Evolutionary conservation across 2,113 vertebrate species (phyloP).

Genomic region (Nyctibius bracteatus): DNA sequence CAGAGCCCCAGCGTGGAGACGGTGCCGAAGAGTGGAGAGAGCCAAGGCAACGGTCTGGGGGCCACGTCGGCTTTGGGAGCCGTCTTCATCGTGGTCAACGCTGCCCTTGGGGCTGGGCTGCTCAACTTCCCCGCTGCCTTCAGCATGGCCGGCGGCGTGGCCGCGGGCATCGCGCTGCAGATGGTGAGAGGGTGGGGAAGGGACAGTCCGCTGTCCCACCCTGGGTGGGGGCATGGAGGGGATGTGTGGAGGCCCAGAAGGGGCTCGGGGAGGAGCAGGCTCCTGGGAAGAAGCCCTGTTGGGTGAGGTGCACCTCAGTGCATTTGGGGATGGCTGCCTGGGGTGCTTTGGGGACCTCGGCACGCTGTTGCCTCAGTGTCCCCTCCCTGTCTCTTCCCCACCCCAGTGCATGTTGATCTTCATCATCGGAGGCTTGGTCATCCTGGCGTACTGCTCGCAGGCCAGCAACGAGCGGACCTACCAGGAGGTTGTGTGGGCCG

Average conservation of each 20-base stretch:
- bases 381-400: neutral
- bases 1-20: constrained; percentile 90
- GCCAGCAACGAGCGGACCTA: constrained; percentile 92
- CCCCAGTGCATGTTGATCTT: constrained; percentile 90
- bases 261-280: neutral
- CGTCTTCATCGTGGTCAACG: constrained; percentile 94
- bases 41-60: constrained; percentile 4
- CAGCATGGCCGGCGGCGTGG: constrained; percentile 87
- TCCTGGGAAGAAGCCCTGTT: neutral
- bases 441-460: constrained; percentile 93
- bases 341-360: neutral
- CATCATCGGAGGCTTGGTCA: constrained; percentile 92
- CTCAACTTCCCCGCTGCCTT: constrained; percentile 97
- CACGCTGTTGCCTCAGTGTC: neutral
- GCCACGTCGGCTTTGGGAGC: constrained; percentile 81
- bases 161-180: constrained; percentile 83
- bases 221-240: neutral
- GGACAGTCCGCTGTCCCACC: neutral
- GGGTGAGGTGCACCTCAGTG: neutral
- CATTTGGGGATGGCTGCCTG: neutral
- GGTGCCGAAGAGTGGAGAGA: constrained; percentile 1
- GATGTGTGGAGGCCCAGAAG: neutral
- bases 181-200: constrained; percentile 77
- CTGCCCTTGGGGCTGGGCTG: constrained; percentile 91
- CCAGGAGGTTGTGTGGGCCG: constrained; percentile 94